These are phyloP conservation scores for Eulithis testata DNA, from an alignment of 2,888 invertebrate species.

Conservation along the genomic window DNA sequence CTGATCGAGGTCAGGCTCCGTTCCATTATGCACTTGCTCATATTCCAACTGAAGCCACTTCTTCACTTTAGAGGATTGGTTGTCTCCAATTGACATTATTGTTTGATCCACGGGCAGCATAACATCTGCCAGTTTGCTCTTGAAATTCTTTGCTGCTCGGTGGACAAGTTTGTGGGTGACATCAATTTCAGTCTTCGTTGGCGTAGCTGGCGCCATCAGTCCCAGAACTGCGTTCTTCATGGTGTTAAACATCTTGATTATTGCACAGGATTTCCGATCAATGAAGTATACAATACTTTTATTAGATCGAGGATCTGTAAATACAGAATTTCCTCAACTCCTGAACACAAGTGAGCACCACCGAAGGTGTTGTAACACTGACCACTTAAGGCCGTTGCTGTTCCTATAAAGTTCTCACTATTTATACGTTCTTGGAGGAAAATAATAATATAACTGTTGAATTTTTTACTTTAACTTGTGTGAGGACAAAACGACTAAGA, in stretches of 20 bases:
- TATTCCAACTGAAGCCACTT: slow-evolving; percentile 20
- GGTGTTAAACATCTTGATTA: slow-evolving; percentile 27
- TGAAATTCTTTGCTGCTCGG: slow-evolving; percentile 16
- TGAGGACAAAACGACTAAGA: slow-evolving; percentile 10
- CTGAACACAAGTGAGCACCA: slow-evolving; percentile 33
- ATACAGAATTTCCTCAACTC: slow-evolving; percentile 30
- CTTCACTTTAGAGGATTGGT: slow-evolving; percentile 20
- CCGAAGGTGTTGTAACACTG: slow-evolving; percentile 28
- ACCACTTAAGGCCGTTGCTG: slow-evolving; percentile 23
- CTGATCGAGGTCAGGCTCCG: slow-evolving; percentile 55
- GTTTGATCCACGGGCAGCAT: slow-evolving; percentile 23
- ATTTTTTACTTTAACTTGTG: slow-evolving; percentile 3
- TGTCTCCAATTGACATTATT: slow-evolving; percentile 18
- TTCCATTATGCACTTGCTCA: slow-evolving; percentile 53
- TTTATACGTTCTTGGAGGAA: slow-evolving; percentile 20
- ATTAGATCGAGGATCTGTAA: slow-evolving; percentile 31
- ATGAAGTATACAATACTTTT: slow-evolving; percentile 26
- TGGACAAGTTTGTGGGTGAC: slow-evolving; percentile 4
- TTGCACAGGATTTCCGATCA: slow-evolving; percentile 27
- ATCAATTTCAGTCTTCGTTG: slow-evolving; percentile 7
- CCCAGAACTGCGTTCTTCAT: slow-evolving; percentile 13
- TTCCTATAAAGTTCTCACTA: slow-evolving; percentile 11
- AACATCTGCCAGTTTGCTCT: slow-evolving; percentile 18
- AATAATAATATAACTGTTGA: slow-evolving; percentile 8
- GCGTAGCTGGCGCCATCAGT: slow-evolving; percentile 21